Evolutionary conservation across 2,888 invertebrate genomes (phyloP).

Genomic region (Heliconius cydno): DNA sequence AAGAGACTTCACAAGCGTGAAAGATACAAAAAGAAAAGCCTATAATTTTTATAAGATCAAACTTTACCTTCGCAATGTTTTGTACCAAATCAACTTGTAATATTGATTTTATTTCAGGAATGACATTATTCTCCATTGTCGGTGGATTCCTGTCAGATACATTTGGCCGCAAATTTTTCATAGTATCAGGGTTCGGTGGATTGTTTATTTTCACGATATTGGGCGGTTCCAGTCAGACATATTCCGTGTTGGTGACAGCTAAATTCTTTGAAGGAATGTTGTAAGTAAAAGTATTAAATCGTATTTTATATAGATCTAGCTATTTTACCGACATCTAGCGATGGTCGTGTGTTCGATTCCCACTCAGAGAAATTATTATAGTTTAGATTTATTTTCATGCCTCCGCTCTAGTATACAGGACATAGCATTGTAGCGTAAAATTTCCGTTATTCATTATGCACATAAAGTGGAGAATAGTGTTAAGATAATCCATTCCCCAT

Average conservation of each 20-base stretch:
- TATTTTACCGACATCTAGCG: no score
- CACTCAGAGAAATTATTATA: no score
- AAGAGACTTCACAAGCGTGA: no score
- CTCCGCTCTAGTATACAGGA: no score
- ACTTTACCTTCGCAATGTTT: background rate
- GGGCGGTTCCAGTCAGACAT: constrained; percentile 65
- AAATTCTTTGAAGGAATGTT: constrained; percentile 66
- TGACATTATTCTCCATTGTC: constrained; percentile 61
- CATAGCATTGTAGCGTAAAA: no score
- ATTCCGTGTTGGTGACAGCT: constrained; percentile 57
- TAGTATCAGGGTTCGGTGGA: constrained; percentile 61
- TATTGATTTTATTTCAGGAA: constrained; percentile 57
- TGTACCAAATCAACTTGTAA: background rate
- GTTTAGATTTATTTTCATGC: no score
- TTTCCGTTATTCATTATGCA: no score
- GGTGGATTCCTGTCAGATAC: constrained; percentile 69
- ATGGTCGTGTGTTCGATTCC: no score
- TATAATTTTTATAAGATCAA: background rate
- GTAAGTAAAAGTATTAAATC: constrained; percentile 55
- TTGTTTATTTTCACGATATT: constrained; percentile 60
- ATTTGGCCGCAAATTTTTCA: constrained; percentile 66
- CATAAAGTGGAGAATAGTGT: no score
- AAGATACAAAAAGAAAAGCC: no score
- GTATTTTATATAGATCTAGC: background rate
- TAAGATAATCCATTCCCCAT: no score